phyloP scores from a whole-genome alignment of 2,888 invertebrate species.

The Polyommatus iphigenia region DNA sequence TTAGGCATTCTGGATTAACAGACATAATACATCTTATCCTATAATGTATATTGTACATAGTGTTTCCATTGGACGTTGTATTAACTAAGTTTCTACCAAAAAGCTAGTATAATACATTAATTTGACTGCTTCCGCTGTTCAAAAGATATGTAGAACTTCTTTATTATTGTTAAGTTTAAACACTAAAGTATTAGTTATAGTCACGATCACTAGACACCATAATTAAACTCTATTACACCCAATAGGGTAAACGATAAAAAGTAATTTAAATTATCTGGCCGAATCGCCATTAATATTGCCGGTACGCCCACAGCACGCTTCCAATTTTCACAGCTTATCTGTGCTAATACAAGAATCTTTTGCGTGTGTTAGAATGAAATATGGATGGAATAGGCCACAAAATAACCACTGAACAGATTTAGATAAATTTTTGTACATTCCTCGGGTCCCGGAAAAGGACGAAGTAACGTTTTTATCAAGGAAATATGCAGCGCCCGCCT shows the following conservation, averaged over 20 bases:
- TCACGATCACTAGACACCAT: not conserved
- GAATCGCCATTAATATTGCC: slow-evolving; percentile 21
- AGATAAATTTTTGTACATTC: no score
- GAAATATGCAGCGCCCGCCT: no score
- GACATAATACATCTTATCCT: no score
- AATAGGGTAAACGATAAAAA: slow-evolving; percentile 6
- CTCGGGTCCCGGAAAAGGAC: no score
- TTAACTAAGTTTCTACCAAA: no score
- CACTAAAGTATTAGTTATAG: not conserved
- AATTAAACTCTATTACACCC: not conserved
- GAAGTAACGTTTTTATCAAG: no score
- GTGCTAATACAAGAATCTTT: slow-evolving; percentile 19
- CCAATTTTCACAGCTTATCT: slow-evolving; percentile 33
- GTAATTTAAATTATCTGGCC: slow-evolving; percentile 24
- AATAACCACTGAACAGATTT: slow-evolving; percentile 36
- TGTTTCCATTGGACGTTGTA: no score
- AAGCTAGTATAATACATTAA: no score
- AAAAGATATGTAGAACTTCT: not conserved
- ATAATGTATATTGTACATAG: no score
- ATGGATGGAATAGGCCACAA: not conserved
- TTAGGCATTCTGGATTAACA: no score
- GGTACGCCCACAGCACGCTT: slow-evolving; percentile 25
- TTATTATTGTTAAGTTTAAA: not conserved
- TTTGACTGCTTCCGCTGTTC: no score
- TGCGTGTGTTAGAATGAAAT: slow-evolving; percentile 7